Conservation (phyloP, 2,113 vertebrate genomes). For the Pycnonotus jocosus region DNA sequence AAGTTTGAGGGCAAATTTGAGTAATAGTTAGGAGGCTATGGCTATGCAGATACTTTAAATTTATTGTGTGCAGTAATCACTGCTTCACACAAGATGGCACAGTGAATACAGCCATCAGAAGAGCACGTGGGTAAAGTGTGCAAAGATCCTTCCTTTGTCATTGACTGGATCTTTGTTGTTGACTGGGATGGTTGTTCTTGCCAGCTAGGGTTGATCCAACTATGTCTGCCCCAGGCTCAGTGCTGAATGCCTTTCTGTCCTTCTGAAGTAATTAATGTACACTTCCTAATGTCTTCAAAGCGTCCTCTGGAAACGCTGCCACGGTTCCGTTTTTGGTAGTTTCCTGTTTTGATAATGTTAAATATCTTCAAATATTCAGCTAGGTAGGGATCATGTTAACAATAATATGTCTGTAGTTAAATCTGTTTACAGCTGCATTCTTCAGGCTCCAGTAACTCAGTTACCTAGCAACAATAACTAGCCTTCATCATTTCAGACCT, state of each 20-base stretch:
- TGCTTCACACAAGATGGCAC: conserved; percentile 48
- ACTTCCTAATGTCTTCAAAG: neutral
- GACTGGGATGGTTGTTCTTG: neutral
- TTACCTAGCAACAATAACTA: neutral
- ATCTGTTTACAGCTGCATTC: neutral
- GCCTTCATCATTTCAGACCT: neutral
- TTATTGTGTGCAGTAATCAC: neutral
- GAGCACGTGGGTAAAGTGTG: neutral
- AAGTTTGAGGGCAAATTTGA: neutral
- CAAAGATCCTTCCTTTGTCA: neutral
- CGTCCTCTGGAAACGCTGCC: neutral
- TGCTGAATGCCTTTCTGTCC: neutral
- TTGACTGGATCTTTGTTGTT: neutral
- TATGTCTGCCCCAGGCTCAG: neutral
- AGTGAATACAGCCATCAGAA: neutral
- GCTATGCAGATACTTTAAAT: neutral
- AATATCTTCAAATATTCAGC: neutral
- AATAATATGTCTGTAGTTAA: neutral
- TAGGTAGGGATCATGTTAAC: neutral
- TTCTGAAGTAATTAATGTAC: neutral
- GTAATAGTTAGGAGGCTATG: neutral
- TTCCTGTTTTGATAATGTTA: neutral
- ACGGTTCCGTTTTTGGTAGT: neutral
- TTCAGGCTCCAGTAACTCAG: neutral
- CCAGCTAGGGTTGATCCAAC: neutral